These are phyloP conservation scores for Karalla daura DNA, from an alignment of 2,797 vertebrate genomes.

Conservation along the genomic window DNA sequence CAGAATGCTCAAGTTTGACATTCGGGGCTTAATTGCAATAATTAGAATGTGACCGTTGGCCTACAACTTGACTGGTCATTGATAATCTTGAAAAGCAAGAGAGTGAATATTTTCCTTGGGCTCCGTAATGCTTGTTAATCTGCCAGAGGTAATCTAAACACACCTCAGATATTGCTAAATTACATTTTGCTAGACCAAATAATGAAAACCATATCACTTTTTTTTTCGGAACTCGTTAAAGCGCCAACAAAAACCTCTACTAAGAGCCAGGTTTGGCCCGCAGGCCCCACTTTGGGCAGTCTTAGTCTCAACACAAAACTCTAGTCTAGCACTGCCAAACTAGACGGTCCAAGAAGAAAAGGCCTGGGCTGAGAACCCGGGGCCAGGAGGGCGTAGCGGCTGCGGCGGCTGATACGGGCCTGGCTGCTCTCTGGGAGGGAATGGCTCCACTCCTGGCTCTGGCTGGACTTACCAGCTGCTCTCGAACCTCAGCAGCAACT, in stretches of 20 bases:
- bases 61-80: slow-evolving; percentile 9
- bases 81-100: slow-evolving; percentile 29
- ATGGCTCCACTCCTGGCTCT: too few relatives aligned
- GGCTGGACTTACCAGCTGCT: slow-evolving; percentile 75
- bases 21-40: neutral
- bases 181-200: slow-evolving; percentile 46
- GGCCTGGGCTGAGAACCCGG: slow-evolving; percentile 17
- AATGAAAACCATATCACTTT: slow-evolving; percentile 46
- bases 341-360: slow-evolving; percentile 51
- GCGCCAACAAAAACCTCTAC: slow-evolving; percentile 47
- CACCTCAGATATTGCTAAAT: slow-evolving; percentile 63
- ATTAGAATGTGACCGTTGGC: neutral
- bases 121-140: slow-evolving; percentile 49
- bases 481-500: slow-evolving; percentile 63
- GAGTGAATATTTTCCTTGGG: slow-evolving; percentile 54
- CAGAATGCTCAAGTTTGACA: neutral
- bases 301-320: slow-evolving; percentile 49
- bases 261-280: slow-evolving; percentile 45
- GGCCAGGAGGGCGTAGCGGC: slow-evolving; percentile 27
- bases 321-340: slow-evolving; percentile 33
- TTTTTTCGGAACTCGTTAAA: slow-evolving; percentile 25
- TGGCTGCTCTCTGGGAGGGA: too few relatives aligned
- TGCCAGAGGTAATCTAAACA: slow-evolving; percentile 61
- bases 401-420: slow-evolving; percentile 59
- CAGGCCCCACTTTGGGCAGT: slow-evolving; percentile 32